Base-by-base conservation (phyloP, 2,113 vertebrate species). In the Embiotoca jacksoni region DNA sequence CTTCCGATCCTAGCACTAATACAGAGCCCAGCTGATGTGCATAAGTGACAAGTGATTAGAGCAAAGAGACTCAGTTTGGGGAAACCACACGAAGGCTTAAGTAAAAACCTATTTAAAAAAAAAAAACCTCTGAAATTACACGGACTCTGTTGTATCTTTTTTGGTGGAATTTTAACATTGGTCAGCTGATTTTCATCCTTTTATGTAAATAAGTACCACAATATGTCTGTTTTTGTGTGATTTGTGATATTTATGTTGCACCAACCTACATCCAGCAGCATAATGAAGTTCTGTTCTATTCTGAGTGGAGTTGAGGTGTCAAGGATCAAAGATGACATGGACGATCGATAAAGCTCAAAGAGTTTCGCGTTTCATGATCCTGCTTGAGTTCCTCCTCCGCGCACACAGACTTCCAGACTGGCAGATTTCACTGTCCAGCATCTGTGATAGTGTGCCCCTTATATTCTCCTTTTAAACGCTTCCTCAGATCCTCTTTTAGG, bases 401-500 rank as follows among this genome's bases (percentile, higher is more conserved):
- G 33, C 56, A 54, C 59, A 37, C 56, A 54, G 54, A 55, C 30
- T 52, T 10, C 35, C 31, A 49, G 57, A 39, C 31, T 32, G 75
- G 44, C 52, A 53, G 56, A 54, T 67, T 61, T 79, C 41, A 70
- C 70, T 70, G 60, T 80, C 88, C 82, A 35, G 54, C 52, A 3
- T 82, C 72, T 70, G 58, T 78, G 71, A 91, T 84, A 88, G 81
- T 81, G 75, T 50, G 54, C 47, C 82, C 78, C 84, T 90, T 87
- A 78, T 91, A 78, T 78, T 79, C 82, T 76, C 72, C 75, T 83
- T 89, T 85, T 85, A 86, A 91, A 84, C 69, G 82, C 82, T 82
- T 69, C 81, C 85, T 87, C 82, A 89, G 84, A 89, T 90, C 75
- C 61, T 72, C 78, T 70, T 89, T 84, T 87, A 80, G 81, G 75